Evolutionary conservation across 1,140 invertebrate genomes (phyloP).

Genomic region (Helicoverpa armigera): DNA sequence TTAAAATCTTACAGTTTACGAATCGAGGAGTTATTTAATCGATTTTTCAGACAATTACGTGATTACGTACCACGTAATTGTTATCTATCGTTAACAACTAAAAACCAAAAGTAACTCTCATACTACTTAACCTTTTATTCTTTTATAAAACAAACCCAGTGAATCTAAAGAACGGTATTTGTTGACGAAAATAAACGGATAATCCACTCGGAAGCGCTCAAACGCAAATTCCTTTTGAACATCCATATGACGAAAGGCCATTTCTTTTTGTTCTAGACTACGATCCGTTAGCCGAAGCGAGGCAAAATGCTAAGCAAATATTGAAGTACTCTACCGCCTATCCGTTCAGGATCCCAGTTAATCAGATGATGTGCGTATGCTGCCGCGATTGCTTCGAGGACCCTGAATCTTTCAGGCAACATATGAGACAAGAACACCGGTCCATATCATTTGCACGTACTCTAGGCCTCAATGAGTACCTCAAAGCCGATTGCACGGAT

Average conservation of each 20-base stretch:
- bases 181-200: too few relatives aligned
- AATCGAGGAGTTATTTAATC: too few relatives aligned
- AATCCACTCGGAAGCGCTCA: too few relatives aligned
- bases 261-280: constrained; percentile 81
- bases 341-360: constrained; percentile 72
- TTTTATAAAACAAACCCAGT: too few relatives aligned
- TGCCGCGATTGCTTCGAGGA: constrained; percentile 73
- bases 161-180: too few relatives aligned
- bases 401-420: constrained; percentile 65
- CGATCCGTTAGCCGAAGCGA: constrained; percentile 69
- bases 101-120: too few relatives aligned
- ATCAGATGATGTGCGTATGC: constrained; percentile 74
- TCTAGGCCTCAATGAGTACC: constrained; percentile 62
- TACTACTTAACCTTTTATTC: too few relatives aligned
- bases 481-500: constrained; percentile 75
- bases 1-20: too few relatives aligned
- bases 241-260: constrained; percentile 63
- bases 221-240: constrained; percentile 8
- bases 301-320: constrained; percentile 74
- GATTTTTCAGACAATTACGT: too few relatives aligned
- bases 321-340: constrained; percentile 75
- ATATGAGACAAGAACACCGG: constrained; percentile 65
- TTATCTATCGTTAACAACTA: too few relatives aligned
- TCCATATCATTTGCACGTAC: constrained; percentile 73
- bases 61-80: too few relatives aligned